Evolutionary conservation across 2,113 vertebrate species (phyloP).

Genomic region (Mirounga angustirostris): DNA sequence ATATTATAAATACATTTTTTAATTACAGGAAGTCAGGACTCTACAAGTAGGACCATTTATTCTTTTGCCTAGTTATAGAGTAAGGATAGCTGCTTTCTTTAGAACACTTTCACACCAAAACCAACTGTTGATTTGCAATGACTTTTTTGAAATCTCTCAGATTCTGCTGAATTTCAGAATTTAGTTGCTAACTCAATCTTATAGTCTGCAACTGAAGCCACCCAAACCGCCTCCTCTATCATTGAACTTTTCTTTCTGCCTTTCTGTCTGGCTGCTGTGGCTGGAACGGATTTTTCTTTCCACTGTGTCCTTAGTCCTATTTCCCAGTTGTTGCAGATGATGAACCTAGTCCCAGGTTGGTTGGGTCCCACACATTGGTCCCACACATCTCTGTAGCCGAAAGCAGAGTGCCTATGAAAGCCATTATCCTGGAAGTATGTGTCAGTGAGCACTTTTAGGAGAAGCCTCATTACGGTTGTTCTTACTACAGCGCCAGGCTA

Average conservation of each 20-base stretch:
- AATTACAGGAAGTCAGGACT: neutral
- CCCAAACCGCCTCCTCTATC: neutral
- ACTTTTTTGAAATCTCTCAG: neutral
- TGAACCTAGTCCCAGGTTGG: neutral
- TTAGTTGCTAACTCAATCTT: neutral
- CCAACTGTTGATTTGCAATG: neutral
- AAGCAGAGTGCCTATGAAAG: neutral
- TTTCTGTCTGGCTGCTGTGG: slow-evolving; percentile 16
- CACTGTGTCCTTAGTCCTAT: neutral
- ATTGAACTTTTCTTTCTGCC: neutral
- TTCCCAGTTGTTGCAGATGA: slow-evolving; percentile 51
- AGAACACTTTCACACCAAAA: neutral
- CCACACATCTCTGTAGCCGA: neutral
- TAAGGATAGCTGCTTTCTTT: neutral
- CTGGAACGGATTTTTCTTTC: slow-evolving; percentile 43
- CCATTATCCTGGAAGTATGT: neutral
- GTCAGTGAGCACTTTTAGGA: slow-evolving; percentile 16
- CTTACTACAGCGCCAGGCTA: slow-evolving; percentile 44
- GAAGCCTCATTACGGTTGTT: slow-evolving; percentile 14
- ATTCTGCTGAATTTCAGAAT: slow-evolving; percentile 17
- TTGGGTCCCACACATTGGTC: neutral
- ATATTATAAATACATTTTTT: too few species aligned
- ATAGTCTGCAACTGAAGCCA: neutral
- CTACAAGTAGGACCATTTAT: neutral
- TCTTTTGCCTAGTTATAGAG: neutral